phyloP scores from a whole-genome alignment of 2,113 vertebrate species.

The Ceyx cyanopectus region DNA sequence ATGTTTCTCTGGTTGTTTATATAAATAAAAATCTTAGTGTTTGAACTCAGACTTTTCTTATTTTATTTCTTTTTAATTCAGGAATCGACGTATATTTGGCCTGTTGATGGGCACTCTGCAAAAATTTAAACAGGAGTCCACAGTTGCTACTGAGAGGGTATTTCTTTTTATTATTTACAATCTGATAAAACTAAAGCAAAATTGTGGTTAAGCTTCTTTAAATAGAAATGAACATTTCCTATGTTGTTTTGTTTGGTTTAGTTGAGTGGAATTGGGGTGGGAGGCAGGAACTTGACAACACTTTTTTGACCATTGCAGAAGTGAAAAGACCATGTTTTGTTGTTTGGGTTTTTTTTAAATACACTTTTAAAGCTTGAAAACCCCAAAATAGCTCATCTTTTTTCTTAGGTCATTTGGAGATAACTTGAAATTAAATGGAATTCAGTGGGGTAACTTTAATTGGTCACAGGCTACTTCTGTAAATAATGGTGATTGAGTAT shows the following conservation, averaged over 20 bases:
- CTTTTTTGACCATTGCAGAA: not conserved
- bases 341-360: not conserved
- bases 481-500: not conserved
- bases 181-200: not conserved
- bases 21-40: not conserved
- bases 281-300: not conserved
- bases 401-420: not conserved
- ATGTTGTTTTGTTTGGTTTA: not conserved
- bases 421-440: not conserved
- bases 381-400: not conserved
- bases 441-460: not conserved
- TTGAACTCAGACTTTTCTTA: not conserved
- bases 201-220: not conserved
- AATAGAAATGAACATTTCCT: not conserved
- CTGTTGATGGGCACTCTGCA: slow-evolving; percentile 99
- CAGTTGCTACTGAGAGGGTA: slow-evolving; percentile 94
- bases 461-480: not conserved
- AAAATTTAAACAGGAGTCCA: slow-evolving; percentile 98
- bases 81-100: slow-evolving; percentile 99
- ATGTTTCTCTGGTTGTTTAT: not conserved
- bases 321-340: not conserved
- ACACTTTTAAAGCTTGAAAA: not conserved
- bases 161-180: not conserved
- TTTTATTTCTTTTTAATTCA: slow-evolving; percentile 53
- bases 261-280: not conserved